Evolutionary conservation across 2,113 vertebrate species (phyloP).

Genomic region (Micronisus gabar): DNA sequence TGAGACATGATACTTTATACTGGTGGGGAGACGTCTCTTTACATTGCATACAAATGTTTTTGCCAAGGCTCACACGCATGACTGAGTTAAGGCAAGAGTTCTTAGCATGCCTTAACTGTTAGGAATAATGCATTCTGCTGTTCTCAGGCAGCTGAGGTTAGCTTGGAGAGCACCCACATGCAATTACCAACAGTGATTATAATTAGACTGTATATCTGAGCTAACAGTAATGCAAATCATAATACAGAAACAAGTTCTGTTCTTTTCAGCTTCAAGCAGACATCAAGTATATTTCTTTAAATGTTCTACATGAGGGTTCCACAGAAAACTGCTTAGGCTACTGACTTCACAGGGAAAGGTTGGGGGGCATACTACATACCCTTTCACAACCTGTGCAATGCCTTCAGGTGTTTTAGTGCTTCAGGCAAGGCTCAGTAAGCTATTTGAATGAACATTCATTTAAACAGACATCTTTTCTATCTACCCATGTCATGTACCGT

Average conservation of each 20-base stretch:
- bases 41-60: background rate
- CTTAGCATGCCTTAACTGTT: accelerated
- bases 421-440: background rate
- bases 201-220: background rate
- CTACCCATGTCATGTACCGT: background rate
- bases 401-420: background rate
- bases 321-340: background rate
- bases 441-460: background rate
- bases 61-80: background rate
- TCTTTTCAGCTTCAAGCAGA: background rate
- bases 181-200: background rate
- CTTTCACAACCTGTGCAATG: background rate
- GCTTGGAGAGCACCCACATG: background rate
- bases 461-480: background rate
- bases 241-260: background rate
- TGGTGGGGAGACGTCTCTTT: background rate
- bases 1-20: accelerated
- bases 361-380: background rate
- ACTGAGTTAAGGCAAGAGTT: background rate
- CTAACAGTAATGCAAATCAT: background rate
- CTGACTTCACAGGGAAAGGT: background rate
- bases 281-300: background rate
- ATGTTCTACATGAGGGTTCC: background rate
- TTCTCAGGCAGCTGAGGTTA: background rate
- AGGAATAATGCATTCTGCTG: accelerated